Conservation (phyloP, 2,888 invertebrate species). For the Nebria salina region DNA sequence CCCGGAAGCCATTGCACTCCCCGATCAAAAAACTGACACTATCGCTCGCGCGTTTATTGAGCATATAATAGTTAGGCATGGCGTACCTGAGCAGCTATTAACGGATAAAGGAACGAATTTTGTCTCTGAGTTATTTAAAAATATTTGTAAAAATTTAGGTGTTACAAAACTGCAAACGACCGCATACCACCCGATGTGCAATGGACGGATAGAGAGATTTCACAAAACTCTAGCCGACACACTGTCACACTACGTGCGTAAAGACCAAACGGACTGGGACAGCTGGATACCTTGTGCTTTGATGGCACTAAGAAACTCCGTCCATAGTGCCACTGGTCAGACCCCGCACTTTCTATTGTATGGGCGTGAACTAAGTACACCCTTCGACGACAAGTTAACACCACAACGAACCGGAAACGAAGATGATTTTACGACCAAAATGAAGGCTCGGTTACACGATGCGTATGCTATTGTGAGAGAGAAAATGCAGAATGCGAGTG, state of each 20-base stretch:
- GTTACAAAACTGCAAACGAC: constrained; percentile 52
- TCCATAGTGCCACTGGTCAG: constrained; percentile 50
- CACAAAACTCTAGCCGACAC: constrained; percentile 53
- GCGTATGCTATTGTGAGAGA: constrained; percentile 29
- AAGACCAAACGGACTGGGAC: constrained; percentile 53
- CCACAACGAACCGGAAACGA: not conserved
- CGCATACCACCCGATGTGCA: constrained; percentile 53
- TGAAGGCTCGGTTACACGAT: not conserved
- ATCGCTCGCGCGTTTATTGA: constrained; percentile 51
- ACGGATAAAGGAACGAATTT: constrained; percentile 54
- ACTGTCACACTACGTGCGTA: constrained; percentile 51
- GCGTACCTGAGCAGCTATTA: constrained; percentile 52
- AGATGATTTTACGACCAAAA: not conserved
- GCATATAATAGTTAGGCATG: constrained; percentile 51
- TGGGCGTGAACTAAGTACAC: constrained; percentile 47
- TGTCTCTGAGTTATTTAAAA: constrained; percentile 50
- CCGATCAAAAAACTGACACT: constrained; percentile 50
- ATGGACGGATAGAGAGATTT: constrained; percentile 54
- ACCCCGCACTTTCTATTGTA: constrained; percentile 50
- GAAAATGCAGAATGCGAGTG: not conserved
- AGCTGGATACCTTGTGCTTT: constrained; percentile 52
- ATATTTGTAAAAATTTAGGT: constrained; percentile 50
- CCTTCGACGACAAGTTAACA: not conserved
- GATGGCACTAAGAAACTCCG: constrained; percentile 50
- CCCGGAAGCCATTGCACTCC: constrained; percentile 52